These are phyloP conservation scores for Uropetala carovei DNA, from an alignment of 2,888 invertebrate genomes.

Conservation along the genomic window DNA sequence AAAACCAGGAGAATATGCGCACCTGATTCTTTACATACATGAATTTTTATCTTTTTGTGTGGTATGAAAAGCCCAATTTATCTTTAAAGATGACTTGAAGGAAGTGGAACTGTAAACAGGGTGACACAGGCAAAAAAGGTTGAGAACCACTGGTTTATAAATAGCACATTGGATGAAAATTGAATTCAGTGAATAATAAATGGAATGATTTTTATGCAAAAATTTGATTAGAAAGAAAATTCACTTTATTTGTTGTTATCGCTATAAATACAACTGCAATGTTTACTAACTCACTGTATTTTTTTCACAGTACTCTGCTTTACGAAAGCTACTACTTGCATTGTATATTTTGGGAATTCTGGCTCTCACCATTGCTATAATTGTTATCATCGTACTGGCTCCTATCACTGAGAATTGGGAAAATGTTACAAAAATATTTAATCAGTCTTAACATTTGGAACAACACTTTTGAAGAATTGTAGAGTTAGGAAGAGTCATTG, in stretches of 20 bases:
- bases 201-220: background rate
- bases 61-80: no score
- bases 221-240: background rate
- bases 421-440: conserved; percentile 42
- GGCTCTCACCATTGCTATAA: conserved; percentile 83
- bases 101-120: no score
- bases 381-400: conserved; percentile 85
- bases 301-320: conserved; percentile 82
- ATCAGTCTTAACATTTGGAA: background rate
- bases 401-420: conserved; percentile 80
- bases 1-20: no score
- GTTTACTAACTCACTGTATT: no score
- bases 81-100: no score
- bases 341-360: conserved; percentile 85
- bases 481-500: background rate
- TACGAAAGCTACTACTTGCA: conserved; percentile 87
- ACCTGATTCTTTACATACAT: no score
- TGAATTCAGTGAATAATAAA: background rate
- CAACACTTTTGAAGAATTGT: background rate
- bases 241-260: background rate
- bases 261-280: no score
- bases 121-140: no score
- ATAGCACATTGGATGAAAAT: no score
- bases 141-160: no score
- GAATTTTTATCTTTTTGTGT: no score